Evolutionary conservation across 1,140 invertebrate species (phyloP), one percentile per base, ranked within the genome.

Genomic region (Heliconius eleuchia): DNA sequence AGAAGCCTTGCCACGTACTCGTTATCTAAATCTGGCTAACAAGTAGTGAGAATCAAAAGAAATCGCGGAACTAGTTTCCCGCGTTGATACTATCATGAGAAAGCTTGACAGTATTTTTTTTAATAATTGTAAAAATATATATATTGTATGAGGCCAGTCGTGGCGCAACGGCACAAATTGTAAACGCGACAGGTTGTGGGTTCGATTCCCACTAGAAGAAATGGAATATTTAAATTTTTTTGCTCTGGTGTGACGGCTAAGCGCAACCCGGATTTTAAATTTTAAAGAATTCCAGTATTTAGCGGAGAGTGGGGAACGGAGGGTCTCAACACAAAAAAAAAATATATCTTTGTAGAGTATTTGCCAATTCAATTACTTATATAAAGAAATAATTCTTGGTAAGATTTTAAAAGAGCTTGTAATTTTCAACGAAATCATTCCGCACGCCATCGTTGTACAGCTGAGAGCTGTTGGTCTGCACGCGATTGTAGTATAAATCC

Each of bases 21-120:
- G 57, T 80, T 80, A 72, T 76, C 77, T 66, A 72, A 57, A 78
- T 77, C 75, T 81, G 70, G 80, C 73, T 75, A 71, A 73, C 76
- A 75, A 46, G 34, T 80, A 60, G 74, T 73, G n/a, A 66, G 73
- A 78, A 81, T 74, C 37, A 78, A 73, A 81, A 81, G 80, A 81
- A 81, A 81, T 81, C 80, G 73, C 52, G 50, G 39, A 78, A 80
- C 80, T n/a, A 74, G 80, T 81, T 81, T 80, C 71, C n/a, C 60
- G 19, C n/a, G 37, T 70, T 78, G 77, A 76, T 71, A 55, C 75
- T 75, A 16, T 70, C 57, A 71, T 72, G 60, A 76, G 80, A 78
- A 81, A 80, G 79, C 72, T 73, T n/a, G 70, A 57, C 27, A 76
- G n/a, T 37, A 50, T 79, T 72, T 79, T 71, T 16, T 76, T 42